Base-by-base conservation (phyloP, 2,797 vertebrate genomes). In the Phalloptychus januarius region DNA sequence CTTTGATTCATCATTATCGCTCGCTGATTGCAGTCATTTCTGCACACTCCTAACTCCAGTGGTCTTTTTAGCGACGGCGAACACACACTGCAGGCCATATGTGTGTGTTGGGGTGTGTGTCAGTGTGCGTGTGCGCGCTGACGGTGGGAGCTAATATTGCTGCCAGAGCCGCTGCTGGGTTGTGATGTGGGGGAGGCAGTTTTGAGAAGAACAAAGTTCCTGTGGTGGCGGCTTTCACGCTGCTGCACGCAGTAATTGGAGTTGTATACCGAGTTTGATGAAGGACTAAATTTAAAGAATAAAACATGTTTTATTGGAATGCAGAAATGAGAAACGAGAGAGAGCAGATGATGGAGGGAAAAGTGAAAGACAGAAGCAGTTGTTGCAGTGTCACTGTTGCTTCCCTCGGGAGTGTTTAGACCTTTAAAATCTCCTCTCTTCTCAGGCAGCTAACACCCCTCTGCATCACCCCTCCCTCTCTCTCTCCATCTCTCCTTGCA, bases 1-100 rank as follows among this genome's bases (percentile, higher is more conserved):
- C 58, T 52, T 86, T 90, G 76, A 87, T 87, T 91, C 82, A 72
- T 89, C 80, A 77, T 91, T 88, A 93, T 87, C 86, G 82, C 84
- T 45, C 1, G 0, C 76, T 89, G 91, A 94, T 93, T 92, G 86
- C 84, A 78, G 90, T 91, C 40, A 91, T 92, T 91, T 92, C 52
- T 80, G 18, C 71, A 76, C 80, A 69, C 86, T 91, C 78, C 1
- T 86, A 76, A 79, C 86, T 84, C 77, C 52, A 25, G 54, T 16
- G 73, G 28, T 73, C 52, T 69, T 78, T 85, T 80, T 52, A 80
- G 69, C 2, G 52, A 71, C 0, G 79, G 65, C 50, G 73, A 72
- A 61, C 70, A 0, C 76, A 45, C 11, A 18, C 52, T 5, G 20
- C 75, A 54, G 1, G 25, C 76, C 44, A 28, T 75, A 61, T 79